Evolutionary conservation across 2,888 invertebrate genomes (phyloP), one percentile per base, ranked within the genome.

Genomic region (Nezara viridula): DNA sequence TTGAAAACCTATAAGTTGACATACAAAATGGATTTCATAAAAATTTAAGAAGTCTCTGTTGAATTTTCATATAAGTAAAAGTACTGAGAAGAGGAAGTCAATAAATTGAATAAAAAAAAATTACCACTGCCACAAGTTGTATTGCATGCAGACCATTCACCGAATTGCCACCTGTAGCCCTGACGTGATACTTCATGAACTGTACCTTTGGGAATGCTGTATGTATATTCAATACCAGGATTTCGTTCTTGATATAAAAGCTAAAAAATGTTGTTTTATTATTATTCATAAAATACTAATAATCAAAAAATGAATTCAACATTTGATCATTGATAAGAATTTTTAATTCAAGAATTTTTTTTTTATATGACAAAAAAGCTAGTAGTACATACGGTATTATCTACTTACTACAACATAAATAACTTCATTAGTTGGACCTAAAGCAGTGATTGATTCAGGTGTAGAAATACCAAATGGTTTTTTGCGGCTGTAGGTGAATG

Each of bases 381-480:
- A 27, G 0, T 27, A 60, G 2, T 27, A 27, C 21, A 40, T 44
- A n/a, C 24, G n/a, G n/a, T n/a, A n/a, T 24, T 44, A 21, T 47
- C 77, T 85, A 94, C 94, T 93, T 93, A 97, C 97, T 91, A 97
- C 97, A 91, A 98, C 94, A 92, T 96, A 97, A 88, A 98, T 94
- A 2, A 97, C 94, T 93, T 99, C 98, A n/a, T 94, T 95, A n/a
- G 96, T 97, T 5, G 99, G 99, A 89, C 99, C 99, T 66, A 96
- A 93, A 90, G 97, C 96, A 21, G 95, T 95, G 86, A 99, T 94
- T 90, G 95, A 96, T 93, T 99, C 99, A 0, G 97, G 97, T 0
- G 97, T 96, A 0, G 96, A 95, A 92, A 96, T 96, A 5, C 96
- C 97, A 92, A 96, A 95, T 32, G 96, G 96, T 91, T 95, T 95